Base-by-base conservation (phyloP, 2,113 vertebrate species). In the Phaethornis superciliosus region DNA sequence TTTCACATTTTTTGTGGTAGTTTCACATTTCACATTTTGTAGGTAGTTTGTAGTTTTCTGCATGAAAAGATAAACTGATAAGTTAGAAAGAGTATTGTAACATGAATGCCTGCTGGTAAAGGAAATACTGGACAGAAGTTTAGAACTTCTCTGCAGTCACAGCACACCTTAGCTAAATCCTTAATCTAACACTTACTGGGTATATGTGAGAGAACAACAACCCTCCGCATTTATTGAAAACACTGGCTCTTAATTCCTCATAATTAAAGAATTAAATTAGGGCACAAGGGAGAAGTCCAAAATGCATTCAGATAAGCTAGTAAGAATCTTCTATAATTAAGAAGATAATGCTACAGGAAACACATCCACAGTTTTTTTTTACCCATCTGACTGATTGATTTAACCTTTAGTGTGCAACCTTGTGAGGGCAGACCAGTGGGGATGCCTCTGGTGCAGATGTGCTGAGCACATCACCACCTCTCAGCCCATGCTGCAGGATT, bases 31-130 rank as follows among this genome's bases (percentile, higher is more conserved):
- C 62, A 18, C 22, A 11, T 52, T 75, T 52, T 77, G 54, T 35
- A 76, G 63, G 30, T 68, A 59, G 42, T 59, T 59, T 78, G 21
- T 94, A 49, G 52, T 46, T 88, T 95, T 97, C 60, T 75, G 55
- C 70, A 54, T 89, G 85, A 64, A 62, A 96, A 87, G 51, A 44
- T 49, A 64, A 18, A 12, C 5, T n/a, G 35, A 1, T 76, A 51
- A 68, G 22, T 62, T 70, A 55, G 42, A 27, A 59, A 3, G 16
- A 59, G 27, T 22, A 37, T 23, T 72, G 49, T 26, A 64, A 68
- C 30, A 44, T 5, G 2, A 80, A 37, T 26, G 7, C 28, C 55
- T 74, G 10, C 63, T 82, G 58, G 42, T 68, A 84, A 85, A 90
- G 37, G 21, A 68, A 80, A 21, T 52, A 37, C 7, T 37, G 52